These are phyloP conservation scores for Psittacus erithacus DNA, from an alignment of 2,113 vertebrate species.

Conservation along the genomic window DNA sequence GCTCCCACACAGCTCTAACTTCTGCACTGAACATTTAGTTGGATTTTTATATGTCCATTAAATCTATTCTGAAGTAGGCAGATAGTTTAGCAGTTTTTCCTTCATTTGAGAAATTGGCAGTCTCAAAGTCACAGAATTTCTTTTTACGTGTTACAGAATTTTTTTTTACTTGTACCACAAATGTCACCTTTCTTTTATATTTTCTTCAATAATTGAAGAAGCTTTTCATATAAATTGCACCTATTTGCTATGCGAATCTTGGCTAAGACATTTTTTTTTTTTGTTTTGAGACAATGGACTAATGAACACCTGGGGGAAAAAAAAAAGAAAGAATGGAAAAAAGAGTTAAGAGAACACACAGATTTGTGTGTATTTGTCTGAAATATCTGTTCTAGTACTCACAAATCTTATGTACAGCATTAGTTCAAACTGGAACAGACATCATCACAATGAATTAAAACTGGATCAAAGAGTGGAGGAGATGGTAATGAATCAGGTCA, in stretches of 20 bases:
- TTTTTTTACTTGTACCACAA: not conserved
- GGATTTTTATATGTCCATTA: not conserved
- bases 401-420: not conserved
- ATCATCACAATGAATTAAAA: not conserved
- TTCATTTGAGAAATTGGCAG: not conserved
- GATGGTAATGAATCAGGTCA: not conserved
- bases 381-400: not conserved
- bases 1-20: not conserved
- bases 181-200: not conserved
- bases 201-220: not conserved
- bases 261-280: not conserved
- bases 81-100: not conserved
- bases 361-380: not conserved
- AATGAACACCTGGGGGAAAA: not conserved
- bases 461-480: not conserved
- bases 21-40: not conserved
- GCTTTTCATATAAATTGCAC: not conserved
- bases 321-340: not conserved
- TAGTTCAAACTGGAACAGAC: not conserved
- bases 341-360: not conserved
- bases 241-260: not conserved
- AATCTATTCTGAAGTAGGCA: not conserved
- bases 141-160: not conserved
- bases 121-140: not conserved
- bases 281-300: not conserved